Conservation (phyloP, 2,888 invertebrate genomes). For the Protonemura montana region DNA sequence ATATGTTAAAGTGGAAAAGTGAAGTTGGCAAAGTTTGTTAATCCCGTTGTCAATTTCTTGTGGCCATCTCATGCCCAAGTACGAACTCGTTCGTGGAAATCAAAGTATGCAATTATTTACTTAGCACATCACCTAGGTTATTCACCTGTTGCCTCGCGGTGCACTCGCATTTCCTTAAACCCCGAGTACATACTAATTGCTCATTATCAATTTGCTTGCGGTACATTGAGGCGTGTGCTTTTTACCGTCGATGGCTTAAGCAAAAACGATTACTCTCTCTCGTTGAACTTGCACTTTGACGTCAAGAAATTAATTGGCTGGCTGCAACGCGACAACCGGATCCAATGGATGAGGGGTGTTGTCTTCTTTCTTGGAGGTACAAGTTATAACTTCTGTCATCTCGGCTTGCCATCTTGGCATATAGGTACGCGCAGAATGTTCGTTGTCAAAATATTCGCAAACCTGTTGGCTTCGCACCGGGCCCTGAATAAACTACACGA, state of each 20-base stretch:
- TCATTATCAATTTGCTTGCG: background rate
- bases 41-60: too few relatives aligned
- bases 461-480: background rate
- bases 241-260: background rate
- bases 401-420: background rate
- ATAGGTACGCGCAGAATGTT: too few relatives aligned
- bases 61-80: background rate
- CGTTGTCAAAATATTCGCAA: conserved; percentile 1
- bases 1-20: too few relatives aligned
- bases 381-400: background rate
- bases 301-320: background rate
- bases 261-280: too few relatives aligned
- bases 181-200: background rate
- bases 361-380: background rate
- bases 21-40: too few relatives aligned
- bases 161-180: background rate
- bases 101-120: background rate
- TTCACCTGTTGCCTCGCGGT: background rate
- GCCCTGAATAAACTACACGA: background rate
- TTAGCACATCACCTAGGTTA: background rate
- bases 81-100: background rate
- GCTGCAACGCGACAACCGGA: background rate
- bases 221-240: background rate
- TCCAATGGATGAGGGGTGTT: background rate
- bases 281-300: background rate